Evolutionary conservation across 2,797 vertebrate species (phyloP), one percentile per base, ranked within the genome.

Genomic region (Fringilla coelebs): DNA sequence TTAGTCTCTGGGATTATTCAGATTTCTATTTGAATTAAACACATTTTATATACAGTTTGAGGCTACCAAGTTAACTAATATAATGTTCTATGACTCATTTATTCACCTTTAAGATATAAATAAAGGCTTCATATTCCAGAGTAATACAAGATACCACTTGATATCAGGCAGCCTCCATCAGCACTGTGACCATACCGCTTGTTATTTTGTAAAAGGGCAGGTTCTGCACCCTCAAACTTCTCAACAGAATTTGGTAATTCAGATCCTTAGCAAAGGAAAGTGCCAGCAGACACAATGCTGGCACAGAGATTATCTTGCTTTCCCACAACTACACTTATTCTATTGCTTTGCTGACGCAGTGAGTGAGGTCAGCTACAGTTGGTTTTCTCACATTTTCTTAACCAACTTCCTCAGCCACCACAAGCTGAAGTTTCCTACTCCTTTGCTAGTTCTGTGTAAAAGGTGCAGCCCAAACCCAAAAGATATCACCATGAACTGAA

Each of bases 351-450:
- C 60, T 83, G 36, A 65, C 0, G 0, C 6, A 65, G 31, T 24
- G 43, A 74, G 7, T 24, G 61, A 79, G 11, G 11, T 71, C 48
- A 81, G 76, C 75, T 46, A 52, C 29, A 28, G 58, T 81, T 45
- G 22, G 2, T 80, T 87, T 90, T 93, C 85, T 74, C 79, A 82
- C 63, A 60, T 85, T 71, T 79, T 81, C 57, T 94, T 45, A 73
- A 76, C 74, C 85, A 89, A 93, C 82, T 91, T 93, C 88, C 96
- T 87, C 70, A 84, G 63, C 46, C 45, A 55, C 40, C 77, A 73
- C 29, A 79, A 52, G 51, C 52, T 84, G 10, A 67, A 68, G 38
- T 43, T 92, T 93, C 67, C 90, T 67, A 40, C 41, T 18, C 6
- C 63, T 63, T 21, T 43, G 61, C 36, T 90, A 8, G 17, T 51